Evolutionary conservation across 1,140 invertebrate genomes (phyloP), one percentile per base, ranked within the genome.

Genomic region (Popillia japonica): DNA sequence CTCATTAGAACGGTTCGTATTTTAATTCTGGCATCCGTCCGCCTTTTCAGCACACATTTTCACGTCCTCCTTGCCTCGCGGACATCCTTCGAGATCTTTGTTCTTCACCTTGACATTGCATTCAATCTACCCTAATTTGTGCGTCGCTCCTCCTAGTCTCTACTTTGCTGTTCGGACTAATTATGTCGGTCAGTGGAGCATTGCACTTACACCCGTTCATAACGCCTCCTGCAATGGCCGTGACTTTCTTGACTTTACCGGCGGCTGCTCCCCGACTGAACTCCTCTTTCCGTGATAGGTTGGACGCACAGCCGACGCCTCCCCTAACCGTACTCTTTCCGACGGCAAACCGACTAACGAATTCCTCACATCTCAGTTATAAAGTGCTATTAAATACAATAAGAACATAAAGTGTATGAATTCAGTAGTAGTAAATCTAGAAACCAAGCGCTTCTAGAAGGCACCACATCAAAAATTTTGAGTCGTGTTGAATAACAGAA

Each of bases 161-260:
- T 59, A 68, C 72, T 40, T 68, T 74, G 23, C 44, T 48, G 42
- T 41, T 78, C 72, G 61, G 14, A 75, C 73, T 78, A 75, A 78
- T 78, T 75, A 78, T 75, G 59, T 78, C 78, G 78, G 78, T 78
- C 78, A 78, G 72, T 78, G 78, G 78, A 78, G 73, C 78, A 75
- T 75, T 40, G n/a, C 78, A 78, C 72, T 74, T 74, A n/a, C 72
- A 27, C 11, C 40, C n/a, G 40, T 74, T 74, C 41, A 74, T 40
- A 41, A 42, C 72, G 34, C 72, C 72, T 74, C 41, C 41, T 74
- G 34, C 72, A 17, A 74, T 74, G 72, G 72, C 41, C 41, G 72
- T 74, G 41, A 42, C 34, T 74, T 42, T 22, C 61, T 68, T 6
- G 61, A 68, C 20, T 23, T 68, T 17, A 68, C 61, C 27, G 61